A percentile compares a stretch with the other conserved stretches of the same genome.
phyloP scores from a whole-genome alignment of 2,888 invertebrate species.

The Rotaria macrura region DNA sequence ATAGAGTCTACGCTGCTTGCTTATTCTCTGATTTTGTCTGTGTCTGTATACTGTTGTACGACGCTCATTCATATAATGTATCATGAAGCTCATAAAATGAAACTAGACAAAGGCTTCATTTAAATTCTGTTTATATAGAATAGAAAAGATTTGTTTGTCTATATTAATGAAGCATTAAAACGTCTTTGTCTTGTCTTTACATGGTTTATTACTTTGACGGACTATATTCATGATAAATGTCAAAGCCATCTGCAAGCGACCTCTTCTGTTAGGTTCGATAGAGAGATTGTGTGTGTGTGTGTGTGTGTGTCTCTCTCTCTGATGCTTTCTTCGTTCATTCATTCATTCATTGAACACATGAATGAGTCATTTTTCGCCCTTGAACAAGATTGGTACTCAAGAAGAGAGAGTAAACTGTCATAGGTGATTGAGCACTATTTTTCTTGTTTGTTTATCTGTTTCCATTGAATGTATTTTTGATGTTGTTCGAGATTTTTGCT shows the following conservation, averaged over 20 bases:
- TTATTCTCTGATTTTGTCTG: neutral
- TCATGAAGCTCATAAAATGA: neutral
- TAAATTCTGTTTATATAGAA: neutral
- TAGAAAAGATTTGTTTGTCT: neutral
- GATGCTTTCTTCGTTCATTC: too few species aligned
- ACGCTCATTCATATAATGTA: neutral
- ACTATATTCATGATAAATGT: neutral
- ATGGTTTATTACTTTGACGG: neutral
- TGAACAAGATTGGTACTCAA: neutral
- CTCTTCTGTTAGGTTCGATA: neutral
- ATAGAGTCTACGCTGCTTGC: neutral
- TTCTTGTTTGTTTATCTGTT: neutral
- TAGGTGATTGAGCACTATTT: neutral
- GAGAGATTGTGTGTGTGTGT: too few species aligned
- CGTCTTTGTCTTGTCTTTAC: too few species aligned
- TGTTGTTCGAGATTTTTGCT: neutral
- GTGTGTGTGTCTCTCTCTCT: too few species aligned
- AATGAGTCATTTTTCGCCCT: neutral
- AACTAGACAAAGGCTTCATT: neutral
- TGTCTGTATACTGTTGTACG: neutral
- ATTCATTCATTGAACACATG: neutral
- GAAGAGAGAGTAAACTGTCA: neutral
- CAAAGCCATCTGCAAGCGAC: neutral
- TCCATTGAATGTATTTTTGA: neutral
- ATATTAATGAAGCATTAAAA: too few species aligned